Percentiles rank a stretch among this genome's conserved stretches.
phyloP scores from a whole-genome alignment of 2,113 vertebrate species.

The Lagopus muta region DNA sequence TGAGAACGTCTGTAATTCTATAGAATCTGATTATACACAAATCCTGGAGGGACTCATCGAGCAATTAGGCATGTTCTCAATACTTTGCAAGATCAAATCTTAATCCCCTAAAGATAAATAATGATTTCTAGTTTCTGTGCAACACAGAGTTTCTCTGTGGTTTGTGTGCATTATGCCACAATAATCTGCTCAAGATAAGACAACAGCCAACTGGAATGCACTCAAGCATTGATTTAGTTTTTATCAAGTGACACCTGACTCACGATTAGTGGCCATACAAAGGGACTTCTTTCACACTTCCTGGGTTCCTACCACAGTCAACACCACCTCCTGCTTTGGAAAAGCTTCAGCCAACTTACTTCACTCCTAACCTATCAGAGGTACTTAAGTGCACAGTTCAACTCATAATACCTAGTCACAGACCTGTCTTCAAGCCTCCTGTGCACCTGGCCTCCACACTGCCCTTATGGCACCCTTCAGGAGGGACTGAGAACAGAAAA shows the following conservation, averaged over 20 bases:
- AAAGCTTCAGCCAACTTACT: background rate
- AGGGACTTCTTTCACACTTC: background rate
- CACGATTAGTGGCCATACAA: background rate
- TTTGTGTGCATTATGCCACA: background rate
- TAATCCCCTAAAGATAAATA: background rate
- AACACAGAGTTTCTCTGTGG: background rate
- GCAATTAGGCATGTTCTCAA: background rate
- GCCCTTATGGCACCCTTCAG: no score
- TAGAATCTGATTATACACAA: background rate
- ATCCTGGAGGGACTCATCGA: background rate
- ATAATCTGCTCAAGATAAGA: background rate
- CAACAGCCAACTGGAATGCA: background rate
- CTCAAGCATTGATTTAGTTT: background rate
- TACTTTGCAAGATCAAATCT: background rate
- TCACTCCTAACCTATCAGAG: background rate
- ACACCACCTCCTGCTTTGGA: background rate
- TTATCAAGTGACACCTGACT: background rate
- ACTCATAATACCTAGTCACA: background rate
- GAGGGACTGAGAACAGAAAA: accelerated
- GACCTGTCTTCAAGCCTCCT: background rate
- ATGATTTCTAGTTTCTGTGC: background rate
- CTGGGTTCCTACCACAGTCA: background rate
- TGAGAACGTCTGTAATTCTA: background rate
- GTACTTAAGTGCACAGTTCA: accelerated
- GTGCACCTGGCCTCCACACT: accelerated